Evolutionary conservation across 2,888 invertebrate species (phyloP), one percentile per base, ranked within the genome.

Genomic region (Protophormia terraenovae): DNA sequence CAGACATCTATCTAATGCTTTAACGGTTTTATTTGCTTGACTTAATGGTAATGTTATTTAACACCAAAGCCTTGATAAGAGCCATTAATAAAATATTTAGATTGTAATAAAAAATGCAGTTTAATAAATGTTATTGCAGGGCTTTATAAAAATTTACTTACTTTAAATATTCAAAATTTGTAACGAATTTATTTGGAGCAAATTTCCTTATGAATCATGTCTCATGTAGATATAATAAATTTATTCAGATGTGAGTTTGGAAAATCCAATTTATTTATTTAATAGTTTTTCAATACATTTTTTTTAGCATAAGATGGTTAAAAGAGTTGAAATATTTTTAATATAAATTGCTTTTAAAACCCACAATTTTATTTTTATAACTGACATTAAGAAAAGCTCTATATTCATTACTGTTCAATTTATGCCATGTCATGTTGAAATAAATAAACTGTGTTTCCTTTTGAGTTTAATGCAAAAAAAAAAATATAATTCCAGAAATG

Each of bases 171-270:
- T 2, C 1, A n/a, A 41, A 45, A 16, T 27, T 45, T 6, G n/a
- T 0, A 45, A 27, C n/a, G n/a, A n/a, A n/a, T n/a, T 27, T 16
- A 24, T 41, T 0, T 47, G 6, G 7, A 19, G 4, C 3, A 47
- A 47, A 47, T 47, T 47, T 66, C 16, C 14, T 66, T 27, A 66
- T 45, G 45, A 45, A 27, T 45, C 66, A 58, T 41, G n/a, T n/a
- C n/a, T n/a, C n/a, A n/a, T n/a, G n/a, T n/a, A n/a, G n/a, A 24
- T 7, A 41, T 6, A 58, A 72, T 16, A n/a, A 16, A 69, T 12
- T 45, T 14, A 12, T 24, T 5, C 14, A 38, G 41, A n/a, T 2
- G 1, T 16, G 1, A 2, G 3, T n/a, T 27, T 27, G n/a, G 7
- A 27, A 27, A 27, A 55, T n/a, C n/a, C n/a, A n/a, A 8, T 55